These are phyloP conservation scores for Xylota segnis DNA, from an alignment of 2,888 invertebrate species.

Conservation along the genomic window DNA sequence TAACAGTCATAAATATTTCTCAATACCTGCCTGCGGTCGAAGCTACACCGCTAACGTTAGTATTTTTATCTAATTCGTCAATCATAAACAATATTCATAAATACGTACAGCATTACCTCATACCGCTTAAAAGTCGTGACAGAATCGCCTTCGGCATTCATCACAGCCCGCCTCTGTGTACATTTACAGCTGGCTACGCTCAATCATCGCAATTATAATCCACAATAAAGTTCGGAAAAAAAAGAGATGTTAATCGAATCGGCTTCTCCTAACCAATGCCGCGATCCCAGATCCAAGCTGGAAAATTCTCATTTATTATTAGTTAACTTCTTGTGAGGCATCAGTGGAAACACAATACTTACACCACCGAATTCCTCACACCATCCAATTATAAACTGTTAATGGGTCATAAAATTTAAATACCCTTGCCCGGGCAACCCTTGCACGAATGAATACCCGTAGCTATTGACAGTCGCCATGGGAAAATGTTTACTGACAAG, in stretches of 20 bases:
- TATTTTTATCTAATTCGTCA: slow-evolving; percentile 58
- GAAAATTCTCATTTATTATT: slow-evolving; percentile 23
- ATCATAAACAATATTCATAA: slow-evolving; percentile 53
- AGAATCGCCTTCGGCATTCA: slow-evolving; percentile 54
- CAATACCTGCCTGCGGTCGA: slow-evolving; percentile 28
- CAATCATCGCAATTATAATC: slow-evolving; percentile 48
- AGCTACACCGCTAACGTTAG: neutral
- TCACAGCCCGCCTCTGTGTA: slow-evolving; percentile 24
- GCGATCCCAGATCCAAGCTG: neutral
- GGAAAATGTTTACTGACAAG: slow-evolving; percentile 12
- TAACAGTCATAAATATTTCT: slow-evolving; percentile 51
- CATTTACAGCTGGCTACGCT: slow-evolving; percentile 38
- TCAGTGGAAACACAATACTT: slow-evolving; percentile 36
- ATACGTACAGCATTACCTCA: slow-evolving; percentile 46
- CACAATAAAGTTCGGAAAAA: neutral
- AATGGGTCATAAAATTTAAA: slow-evolving; percentile 70
- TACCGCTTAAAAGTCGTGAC: slow-evolving; percentile 60
- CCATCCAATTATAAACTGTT: slow-evolving; percentile 71
- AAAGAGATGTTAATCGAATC: slow-evolving; percentile 43
- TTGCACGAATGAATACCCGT: slow-evolving; percentile 37
- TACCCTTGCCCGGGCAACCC: slow-evolving; percentile 60
- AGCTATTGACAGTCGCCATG: slow-evolving; percentile 35
- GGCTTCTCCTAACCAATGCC: neutral
- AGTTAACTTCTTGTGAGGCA: slow-evolving; percentile 61
- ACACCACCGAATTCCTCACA: slow-evolving; percentile 24